phyloP scores from a whole-genome alignment of 2,797 vertebrate species.

The Pangasius macronema region DNA sequence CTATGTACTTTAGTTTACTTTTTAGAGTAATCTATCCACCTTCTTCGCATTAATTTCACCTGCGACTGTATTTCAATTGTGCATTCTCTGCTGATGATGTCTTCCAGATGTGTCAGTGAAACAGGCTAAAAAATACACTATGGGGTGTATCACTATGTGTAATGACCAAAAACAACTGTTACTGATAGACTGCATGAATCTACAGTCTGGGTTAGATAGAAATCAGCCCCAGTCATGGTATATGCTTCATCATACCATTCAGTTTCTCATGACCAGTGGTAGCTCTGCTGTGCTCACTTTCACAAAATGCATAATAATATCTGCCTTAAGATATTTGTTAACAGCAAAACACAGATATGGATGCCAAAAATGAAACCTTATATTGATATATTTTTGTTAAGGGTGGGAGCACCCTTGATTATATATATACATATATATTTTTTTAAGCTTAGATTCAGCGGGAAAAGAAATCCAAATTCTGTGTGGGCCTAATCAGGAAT shows the following conservation, averaged over 20 bases:
- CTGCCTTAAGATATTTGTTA: not conserved
- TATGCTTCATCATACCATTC: not conserved
- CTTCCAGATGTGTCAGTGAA: not conserved
- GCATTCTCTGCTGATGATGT: not conserved
- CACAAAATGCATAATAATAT: not conserved
- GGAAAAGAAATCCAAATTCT: not conserved
- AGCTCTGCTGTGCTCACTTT: not conserved
- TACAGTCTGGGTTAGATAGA: not conserved
- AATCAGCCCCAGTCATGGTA: not conserved
- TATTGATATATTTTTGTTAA: not conserved
- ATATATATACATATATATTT: not conserved
- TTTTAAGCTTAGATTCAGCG: not conserved
- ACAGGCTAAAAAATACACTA: not conserved
- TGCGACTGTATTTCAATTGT: not conserved
- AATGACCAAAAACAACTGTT: not conserved
- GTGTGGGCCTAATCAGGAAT: conserved; percentile 43
- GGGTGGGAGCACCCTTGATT: not conserved
- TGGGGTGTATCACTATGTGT: not conserved
- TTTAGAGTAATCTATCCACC: not conserved
- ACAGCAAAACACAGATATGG: not conserved
- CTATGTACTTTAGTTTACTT: not conserved
- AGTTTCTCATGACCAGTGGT: not conserved
- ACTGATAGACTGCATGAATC: not conserved
- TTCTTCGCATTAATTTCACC: not conserved
- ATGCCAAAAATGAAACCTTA: not conserved